A percentile compares a stretch with the other conserved stretches of the same genome.
These are phyloP conservation scores for Leucoraja ocellata DNA, from an alignment of 2,797 vertebrate genomes.

Conservation along the genomic window DNA sequence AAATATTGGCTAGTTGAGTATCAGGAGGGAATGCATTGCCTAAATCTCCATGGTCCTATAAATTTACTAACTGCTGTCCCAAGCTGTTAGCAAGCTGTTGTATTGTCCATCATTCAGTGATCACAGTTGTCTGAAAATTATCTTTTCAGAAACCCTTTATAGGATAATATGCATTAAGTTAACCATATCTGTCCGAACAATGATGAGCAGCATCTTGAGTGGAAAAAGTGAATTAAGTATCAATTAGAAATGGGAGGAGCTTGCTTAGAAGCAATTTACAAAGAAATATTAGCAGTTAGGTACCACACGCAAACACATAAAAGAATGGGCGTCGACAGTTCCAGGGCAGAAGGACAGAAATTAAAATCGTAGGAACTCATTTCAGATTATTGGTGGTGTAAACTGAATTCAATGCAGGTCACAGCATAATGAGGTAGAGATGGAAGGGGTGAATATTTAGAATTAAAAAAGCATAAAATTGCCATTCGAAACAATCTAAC, in stretches of 20 bases:
- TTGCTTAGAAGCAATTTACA: slow-evolving; percentile 24
- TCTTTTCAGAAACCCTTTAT: slow-evolving; percentile 16
- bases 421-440: neutral
- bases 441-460: neutral
- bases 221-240: slow-evolving; percentile 35
- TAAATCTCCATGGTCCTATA: slow-evolving; percentile 9
- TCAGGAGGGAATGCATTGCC: neutral
- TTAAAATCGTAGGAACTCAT: neutral
- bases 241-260: slow-evolving; percentile 34
- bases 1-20: slow-evolving; percentile 13
- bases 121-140: slow-evolving; percentile 11
- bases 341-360: neutral
- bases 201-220: slow-evolving; percentile 28
- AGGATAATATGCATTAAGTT: slow-evolving; percentile 9
- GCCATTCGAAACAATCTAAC: neutral
- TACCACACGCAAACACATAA: slow-evolving; percentile 18
- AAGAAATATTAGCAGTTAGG: slow-evolving; percentile 16
- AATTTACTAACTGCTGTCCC: slow-evolving; percentile 35
- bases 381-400: neutral
- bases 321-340: neutral
- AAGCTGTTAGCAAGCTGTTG: slow-evolving; percentile 20
- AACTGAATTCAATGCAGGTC: neutral
- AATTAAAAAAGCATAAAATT: neutral
- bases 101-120: slow-evolving; percentile 23
- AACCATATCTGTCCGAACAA: slow-evolving; percentile 35